Percentiles rank a stretch among this genome's conserved stretches.
Conservation (phyloP, 92 coral and sea anemone genomes). For the Epizoanthus ramosus region DNA sequence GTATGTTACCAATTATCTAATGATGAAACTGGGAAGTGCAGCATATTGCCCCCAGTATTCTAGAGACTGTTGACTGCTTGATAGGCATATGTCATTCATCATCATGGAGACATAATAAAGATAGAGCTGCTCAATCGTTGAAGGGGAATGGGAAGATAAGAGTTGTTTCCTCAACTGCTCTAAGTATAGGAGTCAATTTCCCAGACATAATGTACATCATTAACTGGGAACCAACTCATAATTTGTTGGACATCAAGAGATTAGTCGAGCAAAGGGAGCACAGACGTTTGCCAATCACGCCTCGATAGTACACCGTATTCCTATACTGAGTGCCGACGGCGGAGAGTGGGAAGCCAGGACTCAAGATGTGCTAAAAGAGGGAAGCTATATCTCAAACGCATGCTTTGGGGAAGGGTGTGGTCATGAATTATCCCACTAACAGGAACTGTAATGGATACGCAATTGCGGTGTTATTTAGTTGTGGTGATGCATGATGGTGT, state of each 20-base stretch:
- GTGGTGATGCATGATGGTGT: no score
- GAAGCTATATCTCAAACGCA: constrained; percentile 44
- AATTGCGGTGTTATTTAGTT: no score
- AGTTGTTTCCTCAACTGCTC: constrained; percentile 50
- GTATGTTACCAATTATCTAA: constrained; percentile 45
- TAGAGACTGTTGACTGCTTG: constrained; percentile 19
- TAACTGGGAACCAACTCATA: constrained; percentile 53
- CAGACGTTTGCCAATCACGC: constrained; percentile 53
- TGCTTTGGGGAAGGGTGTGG: no score
- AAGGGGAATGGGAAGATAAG: constrained; percentile 46
- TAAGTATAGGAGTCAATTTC: constrained; percentile 62
- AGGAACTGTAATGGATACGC: no score
- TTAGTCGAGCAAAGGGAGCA: constrained; percentile 54
- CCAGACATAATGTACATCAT: constrained; percentile 38
- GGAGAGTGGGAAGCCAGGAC: constrained; percentile 29
- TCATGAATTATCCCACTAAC: no score
- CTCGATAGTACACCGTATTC: constrained; percentile 17
- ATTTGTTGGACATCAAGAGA: constrained; percentile 56
- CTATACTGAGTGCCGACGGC: constrained; percentile 12
- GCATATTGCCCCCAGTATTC: constrained; percentile 47
- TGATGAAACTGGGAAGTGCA: constrained; percentile 50
- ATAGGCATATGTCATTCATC: constrained; percentile 52
- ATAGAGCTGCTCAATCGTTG: constrained; percentile 15
- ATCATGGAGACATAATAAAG: constrained; percentile 25
- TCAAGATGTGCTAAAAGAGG: constrained; percentile 27